Conservation (phyloP, 1,140 invertebrate species). For the Sinella curviseta region DNA sequence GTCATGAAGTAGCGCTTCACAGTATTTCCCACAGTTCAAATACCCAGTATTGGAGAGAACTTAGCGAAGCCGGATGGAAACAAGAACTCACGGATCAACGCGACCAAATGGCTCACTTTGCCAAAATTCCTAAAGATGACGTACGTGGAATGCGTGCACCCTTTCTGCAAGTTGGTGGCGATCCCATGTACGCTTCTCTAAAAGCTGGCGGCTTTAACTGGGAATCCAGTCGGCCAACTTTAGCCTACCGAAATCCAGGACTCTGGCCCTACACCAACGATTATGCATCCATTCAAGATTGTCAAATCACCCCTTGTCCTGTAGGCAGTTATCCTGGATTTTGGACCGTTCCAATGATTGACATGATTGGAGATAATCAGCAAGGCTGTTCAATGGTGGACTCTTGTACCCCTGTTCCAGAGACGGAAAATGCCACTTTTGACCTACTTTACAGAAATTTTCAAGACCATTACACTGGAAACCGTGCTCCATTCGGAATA, state of each 20-base stretch:
- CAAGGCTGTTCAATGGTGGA: constrained; percentile 58
- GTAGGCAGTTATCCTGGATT: constrained; percentile 52
- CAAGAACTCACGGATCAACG: constrained; percentile 64
- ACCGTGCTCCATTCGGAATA: constrained; percentile 63
- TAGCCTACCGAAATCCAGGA: constrained; percentile 39
- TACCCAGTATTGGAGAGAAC: constrained; percentile 59
- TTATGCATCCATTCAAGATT: constrained; percentile 54
- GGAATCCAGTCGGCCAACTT: constrained; percentile 55
- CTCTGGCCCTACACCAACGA: constrained; percentile 59
- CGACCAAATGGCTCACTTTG: constrained; percentile 59
- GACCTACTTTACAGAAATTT: constrained; percentile 61
- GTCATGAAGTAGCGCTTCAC: constrained; percentile 83
- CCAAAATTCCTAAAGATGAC: constrained; percentile 57
- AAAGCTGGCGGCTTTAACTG: constrained; percentile 52
- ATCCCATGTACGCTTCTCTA: constrained; percentile 53
- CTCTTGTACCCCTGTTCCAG: constrained; percentile 52
- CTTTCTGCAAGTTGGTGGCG: constrained; percentile 55
- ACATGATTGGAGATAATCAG: constrained; percentile 46
- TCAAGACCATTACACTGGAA: constrained; percentile 60
- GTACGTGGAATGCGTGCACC: constrained; percentile 53
- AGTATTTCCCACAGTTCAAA: constrained; percentile 69
- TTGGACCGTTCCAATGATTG: constrained; percentile 55
- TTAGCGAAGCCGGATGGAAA: constrained; percentile 55
- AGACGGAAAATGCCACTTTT: constrained; percentile 56
- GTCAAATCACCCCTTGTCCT: constrained; percentile 56